Base-by-base conservation (phyloP, 2,888 invertebrate genomes). In the Polydrusus tereticollis region DNA sequence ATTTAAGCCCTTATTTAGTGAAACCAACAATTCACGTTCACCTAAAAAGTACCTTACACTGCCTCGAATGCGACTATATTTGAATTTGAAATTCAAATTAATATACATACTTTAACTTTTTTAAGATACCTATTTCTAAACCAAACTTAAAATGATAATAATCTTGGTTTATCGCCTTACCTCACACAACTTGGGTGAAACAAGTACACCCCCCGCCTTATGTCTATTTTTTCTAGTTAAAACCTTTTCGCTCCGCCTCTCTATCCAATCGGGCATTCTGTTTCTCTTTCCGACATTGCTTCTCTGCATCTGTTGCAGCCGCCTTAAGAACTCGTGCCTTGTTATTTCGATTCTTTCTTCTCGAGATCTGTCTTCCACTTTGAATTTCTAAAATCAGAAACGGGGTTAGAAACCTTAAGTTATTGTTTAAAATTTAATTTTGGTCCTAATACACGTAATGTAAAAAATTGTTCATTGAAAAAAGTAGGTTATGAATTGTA, bases 261-360 rank as follows among this genome's bases (percentile, higher is more conserved):
- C 67, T 2, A 69, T 62, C 69, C 77, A 72, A 63, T 79, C 77
- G n/a, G 78, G 79, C 67, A 81, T 76, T 75, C 77, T 77, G 66
- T 80, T 81, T 43, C 79, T 79, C 69, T 87, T 86, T 83, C 88
- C 88, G 81, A 85, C 87, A 85, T 85, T 84, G 69, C 84, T 84
- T 55, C 82, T 78, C 65, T 81, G 77, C 67, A 86, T 80, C 74
- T 86, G 86, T 59, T 85, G 83, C 33, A 86, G 79, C 69, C 85
- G 82, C 29, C 85, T 78, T 57, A 81, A 77, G 58, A 85, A 82
- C 75, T 86, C 86, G 70, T 85, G 84, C 29, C 85, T 78, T 20
- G 86, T 86, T 73, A 85, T 84, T 78, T 86, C 86, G 55, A 86
- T 80, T 36, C 85, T 80, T 77, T 85, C 85, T 75, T 85, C 85